Conservation (phyloP, 2,797 vertebrate genomes). For the Sebastes itinus region DNA sequence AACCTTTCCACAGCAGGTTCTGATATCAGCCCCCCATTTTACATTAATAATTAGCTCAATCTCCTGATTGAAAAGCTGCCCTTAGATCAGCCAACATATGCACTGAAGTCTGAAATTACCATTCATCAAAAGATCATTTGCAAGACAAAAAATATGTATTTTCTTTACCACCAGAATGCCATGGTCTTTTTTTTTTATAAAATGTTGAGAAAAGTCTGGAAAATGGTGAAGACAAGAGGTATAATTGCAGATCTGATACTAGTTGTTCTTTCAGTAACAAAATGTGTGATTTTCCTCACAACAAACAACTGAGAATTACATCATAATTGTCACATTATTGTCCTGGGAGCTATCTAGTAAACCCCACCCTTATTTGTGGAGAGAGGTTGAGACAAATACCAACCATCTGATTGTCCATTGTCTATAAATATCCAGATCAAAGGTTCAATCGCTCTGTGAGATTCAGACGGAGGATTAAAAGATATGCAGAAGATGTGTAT, state of each 20-base stretch:
- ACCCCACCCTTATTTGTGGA: background rate
- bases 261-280: background rate
- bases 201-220: background rate
- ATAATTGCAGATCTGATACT: background rate
- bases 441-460: background rate
- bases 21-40: background rate
- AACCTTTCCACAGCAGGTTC: slow-evolving; percentile 14
- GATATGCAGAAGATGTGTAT: background rate
- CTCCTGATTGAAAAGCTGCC: slow-evolving; percentile 30
- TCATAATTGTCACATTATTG: background rate
- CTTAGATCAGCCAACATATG: background rate
- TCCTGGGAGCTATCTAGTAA: background rate
- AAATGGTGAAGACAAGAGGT: background rate
- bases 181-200: background rate
- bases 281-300: background rate
- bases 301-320: background rate
- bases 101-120: slow-evolving; percentile 6
- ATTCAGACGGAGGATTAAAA: background rate
- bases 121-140: slow-evolving; percentile 27
- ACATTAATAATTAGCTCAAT: slow-evolving; percentile 21
- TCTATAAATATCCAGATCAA: background rate
- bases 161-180: background rate
- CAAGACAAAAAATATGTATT: slow-evolving; percentile 9
- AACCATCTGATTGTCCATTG: background rate
- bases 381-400: background rate